Base-by-base conservation (phyloP, 2,888 invertebrate species). In the Calliopum simillimum region DNA sequence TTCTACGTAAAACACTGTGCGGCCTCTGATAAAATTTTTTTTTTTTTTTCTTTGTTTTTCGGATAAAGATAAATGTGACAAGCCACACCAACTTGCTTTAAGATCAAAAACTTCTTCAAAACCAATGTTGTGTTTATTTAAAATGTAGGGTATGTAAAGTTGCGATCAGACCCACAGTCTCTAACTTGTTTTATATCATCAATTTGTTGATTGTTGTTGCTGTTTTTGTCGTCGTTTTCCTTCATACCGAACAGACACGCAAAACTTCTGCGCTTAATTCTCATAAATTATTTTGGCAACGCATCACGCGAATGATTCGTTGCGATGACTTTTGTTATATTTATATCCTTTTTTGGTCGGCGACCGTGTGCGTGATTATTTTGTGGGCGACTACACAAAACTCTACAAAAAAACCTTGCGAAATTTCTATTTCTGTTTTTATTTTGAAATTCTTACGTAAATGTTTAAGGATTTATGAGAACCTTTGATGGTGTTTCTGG, bases 281-380 rank as follows among this genome's bases (percentile, higher is more conserved):
- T 78, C 80, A 81, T 80, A 83, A 83, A 82, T 82, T 83, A 82
- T 80, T 80, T 84, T 78, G 80, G 84, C 82, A 84, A 84, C 84
- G 84, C 82, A 84, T 84, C 84, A 84, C 85, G 84, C 84, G 76
- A 83, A 76, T 75, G 76, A 75, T 78, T 77, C 77, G 75, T 72
- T 74, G 82, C 82, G 82, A 81, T 78, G 80, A 78, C 82, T 80
- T 80, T 49, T 76, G 76, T 65, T 56, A 51, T 49, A 56, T 43
- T 65, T 56, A 51, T 49, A 56, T 43, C 19, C 56, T 70, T 53
- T 66, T 70, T 73, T 69, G 16, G 59, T 47, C 25, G 47, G 25
- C 49, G 19, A 33, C 41, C 46, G 25, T 43, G 53, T 59, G 67
- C 67, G 49, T 67, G 58, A 67, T 59, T 47, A 59, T 67, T 67